Evolutionary conservation across 1,140 invertebrate genomes (phyloP).

Genomic region (Bombus fervidus): DNA sequence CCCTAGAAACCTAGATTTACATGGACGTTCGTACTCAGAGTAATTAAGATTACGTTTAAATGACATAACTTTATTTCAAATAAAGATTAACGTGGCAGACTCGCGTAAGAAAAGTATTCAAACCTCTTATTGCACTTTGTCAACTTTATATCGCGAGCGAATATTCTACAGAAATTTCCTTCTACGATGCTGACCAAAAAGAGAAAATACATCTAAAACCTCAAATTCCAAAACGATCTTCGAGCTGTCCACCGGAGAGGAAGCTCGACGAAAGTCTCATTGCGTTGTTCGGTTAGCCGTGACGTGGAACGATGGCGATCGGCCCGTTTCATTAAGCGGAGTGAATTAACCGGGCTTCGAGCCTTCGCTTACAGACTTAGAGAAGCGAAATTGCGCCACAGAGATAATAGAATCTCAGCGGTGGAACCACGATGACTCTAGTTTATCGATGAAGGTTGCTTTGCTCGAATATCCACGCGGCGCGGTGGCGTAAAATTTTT

Average conservation of each 20-base stretch:
- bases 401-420: slow-evolving; percentile 17
- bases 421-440: neutral
- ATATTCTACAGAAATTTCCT: no score
- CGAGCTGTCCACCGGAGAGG: neutral
- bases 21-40: no score
- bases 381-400: neutral
- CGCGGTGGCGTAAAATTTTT: neutral
- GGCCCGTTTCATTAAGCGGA: slow-evolving; percentile 12
- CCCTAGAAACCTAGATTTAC: no score
- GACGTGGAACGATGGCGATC: slow-evolving; percentile 23
- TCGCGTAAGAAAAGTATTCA: no score
- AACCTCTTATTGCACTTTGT: no score
- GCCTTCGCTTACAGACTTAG: neutral
- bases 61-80: no score
- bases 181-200: no score
- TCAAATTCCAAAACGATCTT: neutral
- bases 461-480: no score
- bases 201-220: neutral
- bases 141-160: no score
- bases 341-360: neutral
- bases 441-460: neutral
- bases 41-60: no score
- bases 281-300: slow-evolving; percentile 4
- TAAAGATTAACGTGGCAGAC: no score
- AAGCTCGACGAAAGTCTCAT: neutral